Evolutionary conservation across 2,888 invertebrate genomes (phyloP), one percentile per base, ranked within the genome.

Genomic region (Caenorhabditis becei): DNA sequence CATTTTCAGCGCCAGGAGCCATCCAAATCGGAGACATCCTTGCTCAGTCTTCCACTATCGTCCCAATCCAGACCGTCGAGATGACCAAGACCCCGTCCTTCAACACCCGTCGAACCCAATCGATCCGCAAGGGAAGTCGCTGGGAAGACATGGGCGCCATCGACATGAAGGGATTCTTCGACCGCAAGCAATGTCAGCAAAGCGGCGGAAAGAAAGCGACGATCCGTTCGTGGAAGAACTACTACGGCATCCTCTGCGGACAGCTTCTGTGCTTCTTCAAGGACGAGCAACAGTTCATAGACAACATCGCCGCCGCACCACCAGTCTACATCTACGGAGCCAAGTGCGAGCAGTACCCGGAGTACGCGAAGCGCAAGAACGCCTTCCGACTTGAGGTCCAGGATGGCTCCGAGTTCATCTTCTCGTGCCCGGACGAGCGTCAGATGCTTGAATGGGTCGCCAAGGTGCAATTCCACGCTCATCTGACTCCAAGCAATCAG

Each of bases 251-350:
- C 70, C 93, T 99, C 26, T 98, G 97, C 91, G 98, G 98, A 0
- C 98, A 99, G 91, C 93, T 97, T 88, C 93, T 99, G 66, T 97
- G 97, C 93, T 98, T 99, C 94, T 99, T 98, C 93, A 95, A 97
- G 84, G 91, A 97, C 91, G 95, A 95, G 91, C 94, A 95, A 87
- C 96, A 96, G 92, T 97, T 97, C 92, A 93, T 94, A 80, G 94
- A 94, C 85, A 95, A 96, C 89, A 95, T 95, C 92, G 91, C 91
- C 16, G 84, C 88, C 10, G 88, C 92, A 1, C 91, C 92, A 0
- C 92, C 92, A 20, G 87, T 92, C n/a, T 91, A 91, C 83, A 90
- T 93, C 65, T 91, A 92, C 88, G 94, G 94, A 92, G 96, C 97
- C 0, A 93, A 93, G 51, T 97, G 96, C 91, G 94, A 94, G 71